Evolutionary conservation across 1,140 invertebrate genomes (phyloP).

Genomic region (Plectus sambesii): DNA sequence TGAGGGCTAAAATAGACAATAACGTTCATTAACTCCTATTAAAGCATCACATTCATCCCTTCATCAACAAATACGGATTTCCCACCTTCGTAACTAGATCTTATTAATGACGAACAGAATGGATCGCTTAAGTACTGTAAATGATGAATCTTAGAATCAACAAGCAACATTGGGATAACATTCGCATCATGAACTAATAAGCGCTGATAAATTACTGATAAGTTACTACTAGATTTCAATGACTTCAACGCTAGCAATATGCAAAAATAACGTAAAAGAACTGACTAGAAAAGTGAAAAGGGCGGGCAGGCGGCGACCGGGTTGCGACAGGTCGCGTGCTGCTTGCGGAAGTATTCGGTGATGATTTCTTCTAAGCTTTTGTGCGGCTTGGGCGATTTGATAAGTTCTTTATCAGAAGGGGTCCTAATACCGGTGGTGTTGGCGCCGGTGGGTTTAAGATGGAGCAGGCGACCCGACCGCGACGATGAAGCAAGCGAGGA

Average conservation of each 20-base stretch:
- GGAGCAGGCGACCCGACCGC: neutral
- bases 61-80: no score
- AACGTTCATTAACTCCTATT: conserved; percentile 4
- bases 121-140: no score
- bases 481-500: conserved; percentile 2
- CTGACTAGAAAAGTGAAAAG: conserved; percentile 50
- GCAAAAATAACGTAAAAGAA: conserved; percentile 16
- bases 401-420: conserved; percentile 9
- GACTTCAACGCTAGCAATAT: conserved; percentile 3
- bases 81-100: no score
- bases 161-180: no score
- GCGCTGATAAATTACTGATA: no score
- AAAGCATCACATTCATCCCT: no score
- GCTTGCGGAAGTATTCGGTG: conserved; percentile 57
- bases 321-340: conserved; percentile 54
- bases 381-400: conserved; percentile 21
- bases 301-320: conserved; percentile 54
- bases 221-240: no score
- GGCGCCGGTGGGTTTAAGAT: conserved; percentile 14
- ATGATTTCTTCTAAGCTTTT: conserved; percentile 35
- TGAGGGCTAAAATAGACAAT: conserved; percentile 58
- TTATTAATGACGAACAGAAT: no score
- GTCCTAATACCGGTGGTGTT: conserved; percentile 12
- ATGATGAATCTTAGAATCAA: no score
- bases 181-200: no score